Evolutionary conservation across 2,113 vertebrate genomes (phyloP).

Genomic region (Calcarius ornatus): DNA sequence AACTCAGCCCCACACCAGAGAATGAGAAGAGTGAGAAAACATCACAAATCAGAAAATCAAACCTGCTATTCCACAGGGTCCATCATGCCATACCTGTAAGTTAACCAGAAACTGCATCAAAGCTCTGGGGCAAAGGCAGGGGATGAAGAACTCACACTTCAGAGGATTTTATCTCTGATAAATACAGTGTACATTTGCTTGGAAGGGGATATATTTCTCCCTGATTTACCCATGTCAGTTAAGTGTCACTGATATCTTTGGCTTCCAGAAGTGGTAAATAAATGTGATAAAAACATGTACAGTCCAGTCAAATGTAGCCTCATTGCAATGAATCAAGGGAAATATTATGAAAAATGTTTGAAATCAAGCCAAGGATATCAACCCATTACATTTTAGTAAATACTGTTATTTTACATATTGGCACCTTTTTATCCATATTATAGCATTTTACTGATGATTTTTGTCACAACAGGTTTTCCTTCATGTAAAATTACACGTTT

Average conservation of each 20-base stretch:
- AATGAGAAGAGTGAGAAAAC: not conserved
- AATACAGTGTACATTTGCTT: not conserved
- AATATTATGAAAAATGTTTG: not conserved
- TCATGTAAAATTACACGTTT: not conserved
- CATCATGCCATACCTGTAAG: not conserved
- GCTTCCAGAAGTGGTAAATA: constrained; percentile 9
- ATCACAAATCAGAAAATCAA: not conserved
- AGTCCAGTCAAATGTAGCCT: not conserved
- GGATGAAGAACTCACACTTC: not conserved
- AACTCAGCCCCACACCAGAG: not conserved
- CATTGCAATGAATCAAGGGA: not conserved
- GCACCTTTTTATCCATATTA: not conserved
- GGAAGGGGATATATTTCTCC: not conserved
- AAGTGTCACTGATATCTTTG: not conserved
- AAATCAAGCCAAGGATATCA: not conserved
- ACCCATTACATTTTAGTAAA: not conserved
- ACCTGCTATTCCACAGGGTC: not conserved
- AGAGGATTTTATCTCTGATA: not conserved
- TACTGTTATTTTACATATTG: not conserved
- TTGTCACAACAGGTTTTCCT: not conserved
- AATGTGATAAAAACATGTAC: not conserved
- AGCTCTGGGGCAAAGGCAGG: not conserved
- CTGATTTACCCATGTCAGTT: not conserved
- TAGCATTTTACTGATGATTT: not conserved
- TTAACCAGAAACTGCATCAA: not conserved